A percentile compares a stretch with the other conserved stretches of the same genome.
These are phyloP conservation scores for Petaurus breviceps DNA, from an alignment of 2,113 vertebrate species.

Conservation along the genomic window DNA sequence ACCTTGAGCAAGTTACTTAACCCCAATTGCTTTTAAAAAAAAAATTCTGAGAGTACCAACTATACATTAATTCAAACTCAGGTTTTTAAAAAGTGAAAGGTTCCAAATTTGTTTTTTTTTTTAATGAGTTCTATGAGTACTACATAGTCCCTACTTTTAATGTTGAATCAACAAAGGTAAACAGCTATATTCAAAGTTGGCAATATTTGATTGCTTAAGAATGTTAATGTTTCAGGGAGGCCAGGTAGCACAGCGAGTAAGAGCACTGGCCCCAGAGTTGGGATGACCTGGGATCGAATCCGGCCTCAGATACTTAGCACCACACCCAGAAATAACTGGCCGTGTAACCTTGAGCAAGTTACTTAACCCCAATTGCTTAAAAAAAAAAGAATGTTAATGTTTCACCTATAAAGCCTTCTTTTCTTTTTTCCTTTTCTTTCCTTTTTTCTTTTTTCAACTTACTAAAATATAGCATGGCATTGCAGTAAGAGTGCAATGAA, in stretches of 20 bases:
- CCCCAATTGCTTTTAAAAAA: no score
- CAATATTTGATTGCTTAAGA: constrained; percentile 27
- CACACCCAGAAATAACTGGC: no score
- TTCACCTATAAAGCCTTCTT: not conserved
- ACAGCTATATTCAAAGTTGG: not conserved
- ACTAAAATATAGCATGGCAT: not conserved
- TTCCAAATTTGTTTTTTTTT: constrained; percentile 14
- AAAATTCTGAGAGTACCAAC: not conserved
- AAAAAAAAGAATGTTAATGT: constrained; percentile 8
- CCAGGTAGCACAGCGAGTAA: no score
- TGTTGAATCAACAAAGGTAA: not conserved
- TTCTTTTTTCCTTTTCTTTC: not conserved
- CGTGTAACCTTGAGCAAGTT: no score
- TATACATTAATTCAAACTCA: constrained; percentile 28
- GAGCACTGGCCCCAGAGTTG: no score
- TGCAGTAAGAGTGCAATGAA: not conserved
- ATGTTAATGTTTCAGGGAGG: not conserved
- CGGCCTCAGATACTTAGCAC: no score
- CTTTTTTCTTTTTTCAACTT: not conserved
- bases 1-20: no score
- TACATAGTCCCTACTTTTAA: not conserved
- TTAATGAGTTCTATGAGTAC: not conserved
- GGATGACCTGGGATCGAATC: no score
- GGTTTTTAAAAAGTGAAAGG: not conserved
- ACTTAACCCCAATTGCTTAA: no score